Conservation (phyloP, 2,888 invertebrate genomes). For the Drosophila algonquin region DNA sequence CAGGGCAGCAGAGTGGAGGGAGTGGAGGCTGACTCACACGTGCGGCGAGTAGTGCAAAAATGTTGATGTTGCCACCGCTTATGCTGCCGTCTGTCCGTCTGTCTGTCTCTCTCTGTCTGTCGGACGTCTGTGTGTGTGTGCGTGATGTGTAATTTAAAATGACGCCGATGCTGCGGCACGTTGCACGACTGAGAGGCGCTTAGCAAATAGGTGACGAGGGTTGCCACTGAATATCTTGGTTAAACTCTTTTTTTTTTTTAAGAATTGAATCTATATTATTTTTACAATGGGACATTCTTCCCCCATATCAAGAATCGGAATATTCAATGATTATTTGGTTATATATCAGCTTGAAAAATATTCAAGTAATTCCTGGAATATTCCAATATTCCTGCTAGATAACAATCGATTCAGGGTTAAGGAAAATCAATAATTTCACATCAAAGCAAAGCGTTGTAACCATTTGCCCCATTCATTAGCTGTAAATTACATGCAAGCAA, state of each 20-base stretch:
- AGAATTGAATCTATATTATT: too few species aligned
- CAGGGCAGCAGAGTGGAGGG: constrained; percentile 17
- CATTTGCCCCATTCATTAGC: background rate
- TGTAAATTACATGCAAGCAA: background rate
- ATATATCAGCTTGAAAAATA: too few species aligned
- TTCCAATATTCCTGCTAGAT: background rate
- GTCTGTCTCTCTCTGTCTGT: constrained; percentile 38
- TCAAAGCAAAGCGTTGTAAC: background rate
- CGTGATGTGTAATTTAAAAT: constrained; percentile 74
- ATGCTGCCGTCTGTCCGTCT: constrained; percentile 38
- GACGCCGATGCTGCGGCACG: constrained; percentile 69
- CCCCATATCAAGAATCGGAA: too few species aligned
- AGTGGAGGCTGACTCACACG: constrained; percentile 44
- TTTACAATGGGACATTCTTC: too few species aligned
- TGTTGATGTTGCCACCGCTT: constrained; percentile 38
- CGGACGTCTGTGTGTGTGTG: constrained; percentile 29
- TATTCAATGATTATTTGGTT: too few species aligned
- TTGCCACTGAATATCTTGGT: constrained; percentile 13
- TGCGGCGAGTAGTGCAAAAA: constrained; percentile 67
- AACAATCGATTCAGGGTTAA: background rate
- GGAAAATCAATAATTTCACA: background rate
- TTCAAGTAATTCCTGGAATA: background rate
- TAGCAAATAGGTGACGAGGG: constrained; percentile 57
- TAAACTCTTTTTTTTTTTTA: too few species aligned
- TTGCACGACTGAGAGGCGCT: constrained; percentile 50